Percentiles rank a stretch among this genome's conserved stretches.
These are phyloP conservation scores for Phyllostomus hastatus DNA, from an alignment of 2,113 vertebrate species.

Conservation along the genomic window DNA sequence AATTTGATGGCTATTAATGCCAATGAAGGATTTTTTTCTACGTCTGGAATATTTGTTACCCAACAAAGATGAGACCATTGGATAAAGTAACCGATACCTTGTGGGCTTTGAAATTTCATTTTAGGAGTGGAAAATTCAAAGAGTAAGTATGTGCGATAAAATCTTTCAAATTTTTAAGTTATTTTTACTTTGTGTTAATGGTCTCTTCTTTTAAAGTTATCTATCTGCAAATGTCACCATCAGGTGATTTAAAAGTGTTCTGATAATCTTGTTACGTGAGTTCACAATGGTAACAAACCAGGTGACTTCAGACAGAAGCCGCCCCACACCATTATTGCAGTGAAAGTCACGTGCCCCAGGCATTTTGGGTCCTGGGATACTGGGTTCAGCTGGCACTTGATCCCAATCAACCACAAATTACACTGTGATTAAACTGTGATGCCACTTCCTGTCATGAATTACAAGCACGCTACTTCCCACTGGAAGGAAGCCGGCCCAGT, in stretches of 20 bases:
- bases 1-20: neutral
- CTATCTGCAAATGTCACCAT: neutral
- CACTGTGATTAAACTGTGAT: neutral
- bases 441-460: neutral
- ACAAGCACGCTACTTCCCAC: neutral
- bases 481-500: neutral
- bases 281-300: neutral
- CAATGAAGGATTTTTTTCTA: neutral
- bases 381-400: neutral
- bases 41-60: neutral
- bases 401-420: neutral
- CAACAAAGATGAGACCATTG: neutral
- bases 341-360: neutral
- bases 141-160: neutral
- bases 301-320: neutral
- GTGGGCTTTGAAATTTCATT: neutral
- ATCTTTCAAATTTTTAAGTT: neutral
- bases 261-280: neutral
- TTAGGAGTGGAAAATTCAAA: neutral
- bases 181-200: neutral
- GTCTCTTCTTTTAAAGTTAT: neutral
- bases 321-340: too few species aligned
- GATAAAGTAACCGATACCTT: neutral
- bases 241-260: neutral
- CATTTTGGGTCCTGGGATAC: neutral